These are phyloP conservation scores for Phodopus roborovskii DNA, from an alignment of 2,113 vertebrate species.

Conservation along the genomic window DNA sequence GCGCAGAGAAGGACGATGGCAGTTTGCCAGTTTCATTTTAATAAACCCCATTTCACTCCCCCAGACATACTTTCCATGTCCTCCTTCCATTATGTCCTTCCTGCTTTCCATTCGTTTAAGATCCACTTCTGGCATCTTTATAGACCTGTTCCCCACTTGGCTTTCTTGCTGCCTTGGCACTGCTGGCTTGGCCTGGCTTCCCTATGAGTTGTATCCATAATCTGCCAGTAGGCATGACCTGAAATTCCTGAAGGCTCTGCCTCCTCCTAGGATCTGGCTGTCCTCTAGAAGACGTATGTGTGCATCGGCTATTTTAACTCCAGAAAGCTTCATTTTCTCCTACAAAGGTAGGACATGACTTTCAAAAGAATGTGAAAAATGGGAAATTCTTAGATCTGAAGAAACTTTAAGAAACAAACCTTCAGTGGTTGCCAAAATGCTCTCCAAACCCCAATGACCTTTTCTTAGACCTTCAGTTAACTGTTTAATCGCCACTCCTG, in stretches of 20 bases:
- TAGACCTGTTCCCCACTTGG: neutral
- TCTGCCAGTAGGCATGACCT: neutral
- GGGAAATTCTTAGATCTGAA: neutral
- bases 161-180: neutral
- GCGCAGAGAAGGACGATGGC: slow-evolving; percentile 25
- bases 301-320: slow-evolving; percentile 43
- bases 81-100: slow-evolving; percentile 34
- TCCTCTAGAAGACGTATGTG: slow-evolving; percentile 52
- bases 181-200: slow-evolving; percentile 15
- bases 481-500: neutral
- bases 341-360: neutral
- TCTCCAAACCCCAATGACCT: neutral
- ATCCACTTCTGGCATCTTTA: neutral
- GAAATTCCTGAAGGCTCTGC: slow-evolving; percentile 44
- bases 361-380: slow-evolving; percentile 33
- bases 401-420: slow-evolving; percentile 10
- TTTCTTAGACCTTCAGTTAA: neutral
- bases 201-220: slow-evolving; percentile 25
- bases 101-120: slow-evolving; percentile 11
- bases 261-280: slow-evolving; percentile 32
- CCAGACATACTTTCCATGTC: neutral
- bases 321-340: slow-evolving; percentile 29
- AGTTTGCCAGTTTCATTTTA: slow-evolving; percentile 71
- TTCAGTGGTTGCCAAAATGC: neutral
- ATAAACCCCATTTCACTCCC: slow-evolving; percentile 55